Percentiles rank a stretch among this genome's conserved stretches.
phyloP scores from a whole-genome alignment of 2,797 vertebrate species.

The Anabacerthia variegaticeps region DNA sequence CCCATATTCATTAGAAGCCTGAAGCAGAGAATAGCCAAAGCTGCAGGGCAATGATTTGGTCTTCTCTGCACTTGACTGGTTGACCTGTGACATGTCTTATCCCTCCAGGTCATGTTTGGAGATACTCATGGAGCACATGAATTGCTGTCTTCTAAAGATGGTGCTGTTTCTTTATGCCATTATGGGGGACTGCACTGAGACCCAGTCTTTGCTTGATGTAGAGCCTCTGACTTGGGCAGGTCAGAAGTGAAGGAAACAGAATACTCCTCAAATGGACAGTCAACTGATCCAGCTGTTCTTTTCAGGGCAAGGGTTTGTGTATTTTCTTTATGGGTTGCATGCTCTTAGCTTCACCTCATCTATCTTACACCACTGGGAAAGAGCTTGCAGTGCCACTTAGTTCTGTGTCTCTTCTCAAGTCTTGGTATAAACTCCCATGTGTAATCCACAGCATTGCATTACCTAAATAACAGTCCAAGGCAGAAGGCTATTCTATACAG shows the following conservation, averaged over 20 bases:
- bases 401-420: not conserved
- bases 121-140: not conserved
- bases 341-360: rapidly evolving
- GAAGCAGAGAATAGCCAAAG: not conserved
- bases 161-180: not conserved
- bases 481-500: not conserved
- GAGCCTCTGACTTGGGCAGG: not conserved
- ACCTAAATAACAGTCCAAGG: not conserved
- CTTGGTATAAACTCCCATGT: not conserved
- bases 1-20: not conserved
- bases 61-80: not conserved
- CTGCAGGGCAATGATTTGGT: not conserved
- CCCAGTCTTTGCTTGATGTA: not conserved
- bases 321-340: not conserved
- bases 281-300: not conserved
- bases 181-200: not conserved
- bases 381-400: not conserved
- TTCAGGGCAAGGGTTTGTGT: not conserved
- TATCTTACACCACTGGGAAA: not conserved
- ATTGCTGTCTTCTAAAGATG: not conserved
- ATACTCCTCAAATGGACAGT: not conserved
- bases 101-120: not conserved
- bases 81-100: not conserved
- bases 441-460: not conserved
- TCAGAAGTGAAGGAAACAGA: not conserved